Conservation (phyloP, 92 coral and sea anemone genomes). For the Virgularia gustaviana region DNA sequence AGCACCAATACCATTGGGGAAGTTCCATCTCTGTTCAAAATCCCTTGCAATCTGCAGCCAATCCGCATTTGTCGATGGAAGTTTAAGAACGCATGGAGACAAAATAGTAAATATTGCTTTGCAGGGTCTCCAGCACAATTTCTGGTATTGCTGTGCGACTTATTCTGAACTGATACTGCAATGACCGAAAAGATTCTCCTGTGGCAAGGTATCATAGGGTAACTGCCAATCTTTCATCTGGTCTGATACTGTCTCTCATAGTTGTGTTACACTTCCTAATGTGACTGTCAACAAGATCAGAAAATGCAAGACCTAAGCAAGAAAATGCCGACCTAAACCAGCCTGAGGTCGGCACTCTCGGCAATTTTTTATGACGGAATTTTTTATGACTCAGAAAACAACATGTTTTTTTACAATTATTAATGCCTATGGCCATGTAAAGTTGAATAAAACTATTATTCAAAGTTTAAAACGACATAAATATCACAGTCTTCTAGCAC, state of each 20-base stretch:
- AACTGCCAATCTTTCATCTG: background rate
- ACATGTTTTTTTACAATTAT: background rate
- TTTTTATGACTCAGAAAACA: background rate
- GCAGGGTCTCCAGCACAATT: background rate
- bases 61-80: background rate
- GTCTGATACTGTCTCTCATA: background rate
- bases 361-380: background rate
- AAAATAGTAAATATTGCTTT: background rate
- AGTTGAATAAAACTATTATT: background rate
- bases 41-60: background rate
- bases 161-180: background rate
- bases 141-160: background rate
- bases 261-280: background rate
- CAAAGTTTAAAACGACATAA: background rate
- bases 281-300: background rate
- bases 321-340: background rate
- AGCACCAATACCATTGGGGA: slow-evolving; percentile 1
- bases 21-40: background rate
- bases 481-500: background rate
- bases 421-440: background rate
- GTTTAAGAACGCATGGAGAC: background rate
- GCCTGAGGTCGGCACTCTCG: background rate
- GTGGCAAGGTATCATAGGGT: background rate
- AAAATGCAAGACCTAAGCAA: background rate
- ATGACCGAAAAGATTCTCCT: background rate